Conservation (phyloP, 2,113 vertebrate species). For the Heliornis fulica region DNA sequence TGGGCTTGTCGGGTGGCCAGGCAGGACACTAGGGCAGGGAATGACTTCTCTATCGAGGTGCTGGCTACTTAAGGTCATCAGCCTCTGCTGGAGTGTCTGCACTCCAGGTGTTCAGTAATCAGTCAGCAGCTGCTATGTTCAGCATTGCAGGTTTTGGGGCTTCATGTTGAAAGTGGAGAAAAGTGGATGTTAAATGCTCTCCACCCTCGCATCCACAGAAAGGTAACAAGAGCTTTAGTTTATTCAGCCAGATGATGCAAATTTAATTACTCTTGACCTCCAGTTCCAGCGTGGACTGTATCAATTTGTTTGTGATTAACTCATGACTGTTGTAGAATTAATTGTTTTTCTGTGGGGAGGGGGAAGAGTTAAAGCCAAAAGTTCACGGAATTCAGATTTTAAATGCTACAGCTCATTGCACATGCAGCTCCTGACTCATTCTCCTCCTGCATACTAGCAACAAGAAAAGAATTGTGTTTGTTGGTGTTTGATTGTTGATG, state of each 20-base stretch:
- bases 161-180: background rate
- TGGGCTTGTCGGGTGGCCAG: background rate
- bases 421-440: background rate
- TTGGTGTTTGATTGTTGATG: background rate
- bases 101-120: background rate
- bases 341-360: background rate
- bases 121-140: background rate
- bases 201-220: background rate
- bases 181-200: accelerated
- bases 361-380: background rate
- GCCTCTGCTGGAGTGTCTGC: accelerated
- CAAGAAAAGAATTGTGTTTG: background rate
- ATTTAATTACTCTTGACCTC: background rate
- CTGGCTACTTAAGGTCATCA: background rate
- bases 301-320: conserved; percentile 26
- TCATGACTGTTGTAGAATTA: background rate
- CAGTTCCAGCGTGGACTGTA: background rate
- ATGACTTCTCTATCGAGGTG: background rate
- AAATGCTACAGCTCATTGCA: background rate
- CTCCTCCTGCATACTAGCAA: background rate
- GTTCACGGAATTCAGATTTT: background rate
- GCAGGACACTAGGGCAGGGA: background rate
- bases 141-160: background rate
- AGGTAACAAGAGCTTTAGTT: background rate
- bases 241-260: background rate